Base-by-base conservation (phyloP, 2,888 invertebrate species). In the Chymomyza procnemis region DNA sequence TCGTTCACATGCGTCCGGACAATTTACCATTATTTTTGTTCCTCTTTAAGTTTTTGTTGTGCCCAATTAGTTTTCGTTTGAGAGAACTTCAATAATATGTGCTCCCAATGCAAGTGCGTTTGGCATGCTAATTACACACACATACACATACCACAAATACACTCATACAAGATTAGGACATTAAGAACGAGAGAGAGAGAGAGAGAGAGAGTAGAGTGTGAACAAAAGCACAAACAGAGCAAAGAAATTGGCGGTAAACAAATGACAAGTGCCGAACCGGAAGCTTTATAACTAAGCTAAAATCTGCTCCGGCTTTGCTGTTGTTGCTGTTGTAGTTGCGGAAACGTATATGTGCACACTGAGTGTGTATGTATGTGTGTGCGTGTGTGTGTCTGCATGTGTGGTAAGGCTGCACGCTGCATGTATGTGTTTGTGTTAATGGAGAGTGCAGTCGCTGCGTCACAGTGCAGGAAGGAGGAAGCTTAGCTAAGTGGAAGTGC, bases 1-100 rank as follows among this genome's bases (percentile, higher is more conserved):
- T 26, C 26, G 2, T 1, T 26, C 26, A 8, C 26, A 8, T 3
- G 26, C 4, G 6, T 6, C 26, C 1, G 5, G 2, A 22, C 2
- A 22, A 22, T 26, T 26, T 8, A 1, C 5, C 26, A 26, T 6
- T 41, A 12, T 41, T 41, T 41, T 41, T 5, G 34, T 41, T 41
- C 34, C 34, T 41, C 34, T 12, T 8, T 41, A 9, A 12, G 34
- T 34, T 41, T 41, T 41, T 22, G 66, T 21, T 65, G 16, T 71
- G 62, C 4, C 63, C 66, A 76, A 77, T 77, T 69, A 71, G 58
- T 30, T 66, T 4, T 48, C 6, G 16, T 41, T 59, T 64, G 66
- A 18, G 59, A 59, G 63, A 16, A 22, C 46, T 59, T 5, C 14
- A 6, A 57, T 55, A 56, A 8, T 52, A 58, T 60, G 54, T 62